A percentile compares a stretch with the other conserved stretches of the same genome.
Conservation (phyloP, 2,113 vertebrate genomes). For the Triplophysa siluroides region DNA sequence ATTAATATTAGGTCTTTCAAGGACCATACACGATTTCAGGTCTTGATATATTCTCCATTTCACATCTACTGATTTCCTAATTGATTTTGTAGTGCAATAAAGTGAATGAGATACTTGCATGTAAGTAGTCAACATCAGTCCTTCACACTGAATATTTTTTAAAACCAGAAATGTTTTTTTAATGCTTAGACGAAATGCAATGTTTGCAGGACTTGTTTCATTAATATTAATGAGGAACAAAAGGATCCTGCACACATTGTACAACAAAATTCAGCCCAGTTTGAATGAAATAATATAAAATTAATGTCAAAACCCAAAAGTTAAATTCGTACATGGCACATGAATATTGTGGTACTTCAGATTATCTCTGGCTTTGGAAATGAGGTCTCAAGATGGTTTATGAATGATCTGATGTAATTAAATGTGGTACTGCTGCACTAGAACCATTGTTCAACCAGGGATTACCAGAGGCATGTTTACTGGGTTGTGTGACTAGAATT, state of each 20-base stretch:
- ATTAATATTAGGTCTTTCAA: too few species aligned
- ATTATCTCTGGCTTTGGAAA: not conserved
- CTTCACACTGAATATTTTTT: too few species aligned
- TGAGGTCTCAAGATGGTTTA: not conserved
- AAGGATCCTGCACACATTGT: not conserved
- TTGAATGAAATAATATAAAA: not conserved
- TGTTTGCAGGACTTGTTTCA: not conserved
- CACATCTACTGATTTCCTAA: too few species aligned
- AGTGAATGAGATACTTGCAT: too few species aligned
- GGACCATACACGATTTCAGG: too few species aligned
- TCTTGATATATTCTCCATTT: too few species aligned
- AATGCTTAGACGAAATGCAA: too few species aligned
- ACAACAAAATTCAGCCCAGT: not conserved
- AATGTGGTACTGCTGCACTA: not conserved
- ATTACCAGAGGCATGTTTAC: not conserved
- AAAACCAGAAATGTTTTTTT: too few species aligned
- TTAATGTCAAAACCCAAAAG: too few species aligned
- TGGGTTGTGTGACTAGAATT: not conserved
- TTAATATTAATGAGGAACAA: not conserved
- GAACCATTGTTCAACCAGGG: not conserved
- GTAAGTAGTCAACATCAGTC: too few species aligned
- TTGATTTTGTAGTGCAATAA: too few species aligned
- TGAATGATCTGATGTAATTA: not conserved
- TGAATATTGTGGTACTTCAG: not conserved
- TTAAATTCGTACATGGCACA: too few species aligned